Percentiles rank a stretch among this genome's conserved stretches.
phyloP scores from a whole-genome alignment of 2,113 vertebrate species.

The Loxodonta africana region DNA sequence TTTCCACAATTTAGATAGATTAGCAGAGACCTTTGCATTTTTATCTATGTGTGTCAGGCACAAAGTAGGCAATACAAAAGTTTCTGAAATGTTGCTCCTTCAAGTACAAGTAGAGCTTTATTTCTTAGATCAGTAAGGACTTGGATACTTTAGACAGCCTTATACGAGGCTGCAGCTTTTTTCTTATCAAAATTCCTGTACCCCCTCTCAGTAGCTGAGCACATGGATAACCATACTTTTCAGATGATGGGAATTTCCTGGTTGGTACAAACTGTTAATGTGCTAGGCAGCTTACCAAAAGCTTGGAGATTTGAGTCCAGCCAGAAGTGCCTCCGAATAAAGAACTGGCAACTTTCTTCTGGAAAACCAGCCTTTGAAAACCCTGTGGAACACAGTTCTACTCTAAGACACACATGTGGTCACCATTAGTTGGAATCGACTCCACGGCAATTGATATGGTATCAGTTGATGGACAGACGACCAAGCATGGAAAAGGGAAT shows the following conservation, averaged over 20 bases:
- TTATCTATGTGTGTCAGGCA: background rate
- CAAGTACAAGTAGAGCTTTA: background rate
- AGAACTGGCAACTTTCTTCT: background rate
- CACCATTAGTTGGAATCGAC: background rate
- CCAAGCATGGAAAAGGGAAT: background rate
- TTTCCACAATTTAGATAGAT: slow-evolving; percentile 22
- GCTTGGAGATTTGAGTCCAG: background rate
- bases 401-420: background rate
- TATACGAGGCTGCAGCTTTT: background rate
- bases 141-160: slow-evolving; percentile 37
- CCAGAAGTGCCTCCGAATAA: background rate
- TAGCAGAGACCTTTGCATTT: background rate
- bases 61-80: background rate
- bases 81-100: slow-evolving; percentile 31
- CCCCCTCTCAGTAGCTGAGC: background rate
- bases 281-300: background rate
- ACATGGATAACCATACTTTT: background rate
- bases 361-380: too few relatives aligned
- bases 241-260: background rate
- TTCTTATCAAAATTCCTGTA: slow-evolving; percentile 13
- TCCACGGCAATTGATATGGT: background rate
- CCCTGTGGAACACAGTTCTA: background rate
- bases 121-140: slow-evolving; percentile 31
- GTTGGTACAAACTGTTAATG: background rate
- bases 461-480: background rate